Percentiles rank a stretch among this genome's conserved stretches.
Evolutionary conservation across 2,797 vertebrate species (phyloP).

Genomic region (Cirrhinus mrigala): DNA sequence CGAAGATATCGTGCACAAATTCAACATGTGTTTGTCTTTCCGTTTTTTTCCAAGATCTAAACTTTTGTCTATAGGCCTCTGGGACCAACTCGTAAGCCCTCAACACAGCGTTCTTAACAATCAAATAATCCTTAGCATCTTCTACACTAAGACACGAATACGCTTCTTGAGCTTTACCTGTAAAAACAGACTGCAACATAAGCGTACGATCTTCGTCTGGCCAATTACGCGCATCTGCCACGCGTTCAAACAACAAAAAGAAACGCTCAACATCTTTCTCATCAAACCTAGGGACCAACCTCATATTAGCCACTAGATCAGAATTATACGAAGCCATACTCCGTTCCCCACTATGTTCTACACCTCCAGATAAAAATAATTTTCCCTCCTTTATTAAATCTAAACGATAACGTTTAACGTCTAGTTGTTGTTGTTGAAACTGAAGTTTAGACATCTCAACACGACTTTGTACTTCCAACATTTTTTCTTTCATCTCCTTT

Average conservation of each 20-base stretch:
- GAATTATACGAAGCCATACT: neutral
- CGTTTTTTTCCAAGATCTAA: neutral
- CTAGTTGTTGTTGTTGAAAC: neutral
- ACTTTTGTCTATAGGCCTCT: slow-evolving; percentile 36
- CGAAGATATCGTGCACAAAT: slow-evolving; percentile 7
- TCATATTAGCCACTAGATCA: neutral
- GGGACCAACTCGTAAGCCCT: slow-evolving; percentile 24
- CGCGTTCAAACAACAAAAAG: neutral
- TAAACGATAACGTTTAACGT: neutral
- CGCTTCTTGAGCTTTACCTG: neutral
- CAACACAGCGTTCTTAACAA: slow-evolving; percentile 16
- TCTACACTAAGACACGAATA: neutral
- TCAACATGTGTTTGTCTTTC: slow-evolving; percentile 25
- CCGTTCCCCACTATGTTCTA: no score
- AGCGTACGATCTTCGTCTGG: neutral
- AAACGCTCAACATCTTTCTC: neutral
- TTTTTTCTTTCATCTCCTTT: neutral
- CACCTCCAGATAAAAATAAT: neutral
- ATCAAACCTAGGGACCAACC: slow-evolving; percentile 1
- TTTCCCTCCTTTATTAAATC: neutral
- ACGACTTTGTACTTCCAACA: neutral
- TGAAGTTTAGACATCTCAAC: neutral
- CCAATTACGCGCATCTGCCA: neutral
- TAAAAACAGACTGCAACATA: neutral
- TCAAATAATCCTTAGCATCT: neutral